Percentiles rank a stretch among this genome's conserved stretches.
Conservation (phyloP, 2,888 invertebrate genomes). For the Chymomyza procnemis region DNA sequence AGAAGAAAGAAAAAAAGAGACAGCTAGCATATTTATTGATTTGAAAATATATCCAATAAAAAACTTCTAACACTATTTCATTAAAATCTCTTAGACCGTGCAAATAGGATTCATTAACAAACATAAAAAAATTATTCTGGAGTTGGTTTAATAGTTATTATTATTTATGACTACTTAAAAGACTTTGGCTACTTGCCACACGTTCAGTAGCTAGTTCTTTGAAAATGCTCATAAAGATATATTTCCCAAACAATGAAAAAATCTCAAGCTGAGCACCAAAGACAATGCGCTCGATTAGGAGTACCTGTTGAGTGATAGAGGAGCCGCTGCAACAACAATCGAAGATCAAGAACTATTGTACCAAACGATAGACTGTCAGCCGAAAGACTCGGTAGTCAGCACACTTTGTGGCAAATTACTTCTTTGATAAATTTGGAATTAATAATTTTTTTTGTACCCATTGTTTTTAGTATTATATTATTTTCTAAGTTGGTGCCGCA, state of each 20-base stretch:
- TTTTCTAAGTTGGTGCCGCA: too few species aligned
- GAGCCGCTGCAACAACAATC: slow-evolving; percentile 43
- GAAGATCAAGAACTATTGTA: slow-evolving; percentile 59
- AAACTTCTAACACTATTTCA: background rate
- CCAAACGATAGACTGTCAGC: background rate
- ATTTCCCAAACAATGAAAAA: slow-evolving; percentile 38
- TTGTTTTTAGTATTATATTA: too few species aligned
- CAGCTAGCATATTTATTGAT: background rate
- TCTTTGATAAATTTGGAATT: slow-evolving; percentile 22
- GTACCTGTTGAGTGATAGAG: slow-evolving; percentile 2
- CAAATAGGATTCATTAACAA: slow-evolving; percentile 61
- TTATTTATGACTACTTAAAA: slow-evolving; percentile 42
- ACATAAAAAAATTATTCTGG: slow-evolving; percentile 34
- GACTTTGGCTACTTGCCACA: slow-evolving; percentile 4
- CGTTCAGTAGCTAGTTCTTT: slow-evolving; percentile 45
- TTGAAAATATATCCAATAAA: background rate
- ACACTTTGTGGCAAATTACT: slow-evolving; percentile 67
- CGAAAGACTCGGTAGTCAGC: background rate
- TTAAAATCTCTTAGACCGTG: background rate
- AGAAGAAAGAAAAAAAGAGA: too few species aligned
- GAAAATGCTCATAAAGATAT: slow-evolving; percentile 31
- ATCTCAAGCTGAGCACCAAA: slow-evolving; percentile 47
- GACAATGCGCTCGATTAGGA: slow-evolving; percentile 54
- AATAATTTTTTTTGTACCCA: background rate
- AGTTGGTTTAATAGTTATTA: slow-evolving; percentile 63